Base-by-base conservation (phyloP, 2,113 vertebrate genomes). In the Coregonus clupeaformis region DNA sequence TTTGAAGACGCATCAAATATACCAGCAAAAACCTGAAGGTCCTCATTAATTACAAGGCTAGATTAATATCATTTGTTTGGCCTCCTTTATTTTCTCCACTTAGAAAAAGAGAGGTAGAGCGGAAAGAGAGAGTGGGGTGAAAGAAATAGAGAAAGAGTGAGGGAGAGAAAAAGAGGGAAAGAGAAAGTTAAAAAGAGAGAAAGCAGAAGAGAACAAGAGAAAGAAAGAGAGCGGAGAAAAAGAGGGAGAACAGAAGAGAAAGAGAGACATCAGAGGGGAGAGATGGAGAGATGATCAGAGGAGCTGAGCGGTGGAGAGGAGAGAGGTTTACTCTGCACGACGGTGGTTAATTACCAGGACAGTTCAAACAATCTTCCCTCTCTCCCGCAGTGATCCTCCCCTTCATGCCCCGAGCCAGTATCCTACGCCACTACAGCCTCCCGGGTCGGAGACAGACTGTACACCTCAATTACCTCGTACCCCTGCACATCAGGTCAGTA, bases 311-410 rank as follows among this genome's bases (percentile, higher is more conserved):
- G 16, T 18, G 36, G 2, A 42, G 0, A 42, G 36, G 36, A 80
- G 77, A 70, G 75, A 59, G 77, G 63, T 78, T 68, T 45, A 12
- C 85, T 80, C 42, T 13, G 74, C 30, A 49, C 59, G 59, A 79
- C 80, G 74, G 70, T 68, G 27, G 82, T 81, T 90, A 90, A 90
- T 89, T 90, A 88, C 76, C 49, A 29, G 70, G 72, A 62, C 36
- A 55, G 52, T 55, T 82, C 76, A 86, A 90, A 84, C 83, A 82
- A 74, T 71, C 76, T 71, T 71, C 65, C 3, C 65, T 25, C 65
- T 74, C 75, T 82, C 79, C 84, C 3, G 16, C 82, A 73, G 82
- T 72, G 71, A 55, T 72, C 64, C 71, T 73, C 72, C 69, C 36
- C 16, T 25, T 65, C 24, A 65, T 29, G 63, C 63, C 62, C 7